Evolutionary conservation across 2,888 invertebrate species (phyloP), one percentile per base, ranked within the genome.

Genomic region (Argyresthia albistria): DNA sequence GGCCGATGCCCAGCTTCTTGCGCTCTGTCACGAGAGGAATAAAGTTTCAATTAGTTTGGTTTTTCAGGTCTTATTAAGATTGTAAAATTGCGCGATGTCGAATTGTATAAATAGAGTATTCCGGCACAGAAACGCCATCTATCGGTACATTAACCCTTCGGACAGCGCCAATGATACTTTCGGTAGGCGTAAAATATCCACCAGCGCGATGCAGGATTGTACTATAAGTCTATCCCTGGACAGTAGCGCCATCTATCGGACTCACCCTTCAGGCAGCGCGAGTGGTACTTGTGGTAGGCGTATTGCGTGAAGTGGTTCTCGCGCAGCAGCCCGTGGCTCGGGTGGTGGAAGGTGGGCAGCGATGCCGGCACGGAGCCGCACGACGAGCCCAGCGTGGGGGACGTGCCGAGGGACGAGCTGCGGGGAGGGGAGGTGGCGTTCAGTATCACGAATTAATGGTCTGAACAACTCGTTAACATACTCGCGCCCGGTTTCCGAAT

Each of bases 301-400:
- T 97, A 97, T 81, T 98, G 99, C 7, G 98, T 97, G 88, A 99
- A 99, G 73, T 97, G 97, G 80, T 98, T 98, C 79, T 98, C 97
- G 59, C 97, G 93, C 46, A 99, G 91, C 60, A 99, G 88, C 8
- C 96, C 92, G 80, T 98, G 97, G 67, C 97, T 97, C 39, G 98
- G 98, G 89, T 99, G 99, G 75, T 98, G 97, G 91, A 97, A 97
- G 49, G 92, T 90, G 36, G 97, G 97, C 79, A 97, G 88, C 55
- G 95, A 92, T 72, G 93, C 93, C 0, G 97, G 96, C 57, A 89
- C 88, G 10, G 95, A 95, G 56, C 95, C 94, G 65, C 91, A 93
- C 52, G 93, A 93, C 54, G 91, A 92, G 50, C 93, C 92, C 52
- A 92, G 80, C 46, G 89, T 0, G 82, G 84, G 0, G 10, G 83